Base-by-base conservation (phyloP, 2,113 vertebrate genomes). In the Eublepharis macularius region DNA sequence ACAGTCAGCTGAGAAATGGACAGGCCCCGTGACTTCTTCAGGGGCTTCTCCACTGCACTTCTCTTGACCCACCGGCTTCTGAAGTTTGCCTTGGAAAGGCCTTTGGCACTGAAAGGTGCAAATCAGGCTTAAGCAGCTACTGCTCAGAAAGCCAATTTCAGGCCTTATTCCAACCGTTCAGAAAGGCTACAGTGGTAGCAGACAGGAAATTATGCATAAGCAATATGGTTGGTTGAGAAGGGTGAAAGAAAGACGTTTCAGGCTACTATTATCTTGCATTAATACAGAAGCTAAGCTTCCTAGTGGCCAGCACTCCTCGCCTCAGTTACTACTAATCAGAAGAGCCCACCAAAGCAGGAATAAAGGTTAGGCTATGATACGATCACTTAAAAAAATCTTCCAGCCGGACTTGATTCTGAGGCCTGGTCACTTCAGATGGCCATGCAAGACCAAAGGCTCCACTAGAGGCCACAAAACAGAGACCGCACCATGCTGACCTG, bases 191-290 rank as follows among this genome's bases (percentile, higher is more conserved):
- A 82, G 19, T 36, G 76, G 74, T 80, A 82, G 21, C 21, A 85
- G 54, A 54, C 7, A 14, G 54, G 82, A 83, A 89, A 76, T 85
- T 85, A 84, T 78, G 86, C 88, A 94, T 77, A 92, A 92, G 92
- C 74, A 91, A 68, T 11, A 21, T 41, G 91, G 32, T 10, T 88
- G 80, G 85, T 77, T 86, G 92, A 1, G 89, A 90, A 92, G 89
- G 3, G 85, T 75, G 87, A 92, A 1, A 90, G 90, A 91, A 89
- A 3, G 16, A 85, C 17, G 79, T 43, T 70, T 92, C 70, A 66
- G 85, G 82, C 84, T 65, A n/a, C 47, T 43, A 90, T 85, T 90
- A 90, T 90, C n/a, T 88, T 75, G n/a, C 11, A 83, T 57, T 87
- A 92, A 89, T 54, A 85, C 85, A 73, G 82, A 87, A 90, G 90